A percentile compares a stretch with the other conserved stretches of the same genome.
Conservation (phyloP, 2,113 vertebrate genomes). For the Pedionomus torquatus region DNA sequence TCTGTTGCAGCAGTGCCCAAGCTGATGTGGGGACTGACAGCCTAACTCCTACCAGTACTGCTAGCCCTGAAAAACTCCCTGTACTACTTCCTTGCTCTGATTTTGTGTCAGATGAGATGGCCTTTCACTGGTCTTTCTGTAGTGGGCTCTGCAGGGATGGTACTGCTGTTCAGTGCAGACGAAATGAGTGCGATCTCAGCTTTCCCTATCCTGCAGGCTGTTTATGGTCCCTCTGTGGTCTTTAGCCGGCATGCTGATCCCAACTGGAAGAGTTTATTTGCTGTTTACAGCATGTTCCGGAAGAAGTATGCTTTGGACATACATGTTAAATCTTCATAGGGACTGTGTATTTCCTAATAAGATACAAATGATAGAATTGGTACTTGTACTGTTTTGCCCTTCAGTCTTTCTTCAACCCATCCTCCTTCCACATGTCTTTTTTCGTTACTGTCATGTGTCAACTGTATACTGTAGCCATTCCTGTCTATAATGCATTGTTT, state of each 20-base stretch:
- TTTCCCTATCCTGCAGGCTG: background rate
- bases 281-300: background rate
- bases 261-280: constrained; percentile 3
- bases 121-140: background rate
- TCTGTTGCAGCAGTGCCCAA: background rate
- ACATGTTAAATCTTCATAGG: background rate
- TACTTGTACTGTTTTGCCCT: background rate
- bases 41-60: accelerated
- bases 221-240: background rate
- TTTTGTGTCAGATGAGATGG: accelerated
- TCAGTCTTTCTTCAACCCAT: background rate
- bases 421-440: background rate
- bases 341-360: background rate
- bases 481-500: background rate
- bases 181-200: background rate
- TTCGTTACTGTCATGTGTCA: background rate
- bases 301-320: background rate
- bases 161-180: background rate
- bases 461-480: background rate
- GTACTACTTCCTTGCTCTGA: background rate
- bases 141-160: background rate
- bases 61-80: background rate
- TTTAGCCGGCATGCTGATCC: background rate
- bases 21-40: background rate
- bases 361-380: background rate